Evolutionary conservation across 2,797 vertebrate genomes (phyloP).

Genomic region (Mus spretus): DNA sequence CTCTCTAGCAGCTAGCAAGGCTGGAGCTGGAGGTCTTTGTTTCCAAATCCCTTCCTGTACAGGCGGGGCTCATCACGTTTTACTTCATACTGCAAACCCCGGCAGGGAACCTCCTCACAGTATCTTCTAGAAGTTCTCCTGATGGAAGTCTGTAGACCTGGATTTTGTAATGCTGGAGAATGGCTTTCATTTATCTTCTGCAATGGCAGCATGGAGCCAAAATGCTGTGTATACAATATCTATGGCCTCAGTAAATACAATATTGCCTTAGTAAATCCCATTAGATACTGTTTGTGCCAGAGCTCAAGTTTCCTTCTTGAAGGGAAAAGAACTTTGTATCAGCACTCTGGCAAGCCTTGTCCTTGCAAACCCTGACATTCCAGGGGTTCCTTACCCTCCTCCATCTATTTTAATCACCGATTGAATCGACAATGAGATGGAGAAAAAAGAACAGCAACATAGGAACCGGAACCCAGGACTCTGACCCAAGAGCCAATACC

Average conservation of each 20-base stretch:
- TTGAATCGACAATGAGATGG: not conserved
- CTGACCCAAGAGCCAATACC: not conserved
- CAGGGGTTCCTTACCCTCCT: not conserved
- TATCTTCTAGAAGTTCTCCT: constrained; percentile 9
- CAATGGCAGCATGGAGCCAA: not conserved
- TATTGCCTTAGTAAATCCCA: not conserved
- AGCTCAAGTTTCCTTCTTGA: constrained; percentile 58
- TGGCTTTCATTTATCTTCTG: not conserved
- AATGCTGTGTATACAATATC: not conserved
- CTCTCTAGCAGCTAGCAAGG: not conserved
- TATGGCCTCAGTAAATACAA: not conserved
- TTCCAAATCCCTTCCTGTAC: not conserved
- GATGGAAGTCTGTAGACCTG: not conserved
- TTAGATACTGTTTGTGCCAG: constrained; percentile 30
- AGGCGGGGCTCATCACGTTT: not conserved
- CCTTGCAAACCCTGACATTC: not conserved
- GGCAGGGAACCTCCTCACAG: not conserved
- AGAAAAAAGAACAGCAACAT: not conserved
- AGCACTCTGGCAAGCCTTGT: constrained; percentile 18
- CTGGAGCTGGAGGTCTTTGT: not conserved
- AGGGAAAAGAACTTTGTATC: constrained; percentile 37
- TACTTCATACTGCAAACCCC: not conserved
- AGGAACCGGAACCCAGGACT: not conserved
- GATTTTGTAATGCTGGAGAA: not conserved
- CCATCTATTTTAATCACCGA: not conserved